Evolutionary conservation across 2,888 invertebrate species (phyloP).

Genomic region (Tachina lurida): DNA sequence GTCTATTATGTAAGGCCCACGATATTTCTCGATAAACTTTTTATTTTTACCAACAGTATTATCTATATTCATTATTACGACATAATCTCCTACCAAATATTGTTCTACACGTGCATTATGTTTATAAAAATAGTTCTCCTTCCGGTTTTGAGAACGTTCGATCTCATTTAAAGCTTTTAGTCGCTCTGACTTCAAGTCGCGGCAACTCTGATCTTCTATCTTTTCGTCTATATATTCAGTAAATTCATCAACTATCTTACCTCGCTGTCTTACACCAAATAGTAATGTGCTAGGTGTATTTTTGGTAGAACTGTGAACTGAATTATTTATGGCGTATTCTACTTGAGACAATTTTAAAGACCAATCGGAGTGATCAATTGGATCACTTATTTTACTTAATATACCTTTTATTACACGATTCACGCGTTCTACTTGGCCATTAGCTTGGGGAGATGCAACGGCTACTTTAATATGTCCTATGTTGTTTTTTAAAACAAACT

Average conservation of each 20-base stretch:
- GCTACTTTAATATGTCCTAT: neutral
- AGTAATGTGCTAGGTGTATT: constrained; percentile 44
- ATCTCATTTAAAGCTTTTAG: neutral
- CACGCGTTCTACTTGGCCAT: constrained; percentile 53
- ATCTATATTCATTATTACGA: neutral
- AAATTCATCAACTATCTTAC: no score
- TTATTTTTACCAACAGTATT: constrained; percentile 53
- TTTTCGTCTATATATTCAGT: no score
- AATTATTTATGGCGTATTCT: constrained; percentile 67
- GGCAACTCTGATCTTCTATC: no score
- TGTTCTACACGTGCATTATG: constrained; percentile 4
- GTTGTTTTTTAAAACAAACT: constrained; percentile 8
- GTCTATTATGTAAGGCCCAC: constrained; percentile 42
- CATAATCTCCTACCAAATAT: constrained; percentile 35
- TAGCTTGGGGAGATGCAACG: constrained; percentile 37
- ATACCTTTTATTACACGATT: constrained; percentile 51
- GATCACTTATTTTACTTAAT: constrained; percentile 60
- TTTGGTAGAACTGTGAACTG: constrained; percentile 20
- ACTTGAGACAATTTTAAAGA: neutral
- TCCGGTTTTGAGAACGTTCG: constrained; percentile 27
- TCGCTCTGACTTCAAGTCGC: neutral
- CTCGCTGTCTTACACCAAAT: constrained; percentile 59
- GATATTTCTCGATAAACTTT: constrained; percentile 35
- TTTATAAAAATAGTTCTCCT: constrained; percentile 11
- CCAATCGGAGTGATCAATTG: constrained; percentile 42